A percentile compares a stretch with the other conserved stretches of the same genome.
Evolutionary conservation across 2,888 invertebrate species (phyloP).

Genomic region (Bimastos eiseni): DNA sequence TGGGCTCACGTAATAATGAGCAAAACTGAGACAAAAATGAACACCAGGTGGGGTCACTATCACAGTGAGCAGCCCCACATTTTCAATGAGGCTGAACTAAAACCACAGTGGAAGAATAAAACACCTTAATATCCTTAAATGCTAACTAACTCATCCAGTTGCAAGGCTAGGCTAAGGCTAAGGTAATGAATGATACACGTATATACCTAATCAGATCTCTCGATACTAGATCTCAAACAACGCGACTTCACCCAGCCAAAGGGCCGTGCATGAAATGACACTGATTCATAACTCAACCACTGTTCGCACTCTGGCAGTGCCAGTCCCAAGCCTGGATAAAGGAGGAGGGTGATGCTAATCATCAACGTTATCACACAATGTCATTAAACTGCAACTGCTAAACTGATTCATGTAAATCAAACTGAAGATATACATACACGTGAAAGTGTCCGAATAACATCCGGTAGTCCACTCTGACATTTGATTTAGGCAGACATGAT

Average conservation of each 20-base stretch:
- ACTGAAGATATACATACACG: background rate
- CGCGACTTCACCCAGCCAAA: background rate
- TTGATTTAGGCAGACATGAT: background rate
- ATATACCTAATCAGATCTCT: background rate
- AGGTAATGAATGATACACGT: background rate
- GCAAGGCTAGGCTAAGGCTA: background rate
- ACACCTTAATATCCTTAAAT: background rate
- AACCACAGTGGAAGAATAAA: background rate
- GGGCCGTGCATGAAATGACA: background rate
- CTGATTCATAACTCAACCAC: too few species aligned
- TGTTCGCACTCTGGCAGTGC: too few species aligned
- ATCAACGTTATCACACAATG: too few species aligned
- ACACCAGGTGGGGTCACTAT: background rate
- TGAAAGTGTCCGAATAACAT: background rate
- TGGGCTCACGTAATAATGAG: background rate
- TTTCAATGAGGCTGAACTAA: background rate
- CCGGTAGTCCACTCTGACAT: background rate
- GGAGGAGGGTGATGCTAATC: too few species aligned
- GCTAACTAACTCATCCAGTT: background rate
- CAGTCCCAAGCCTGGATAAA: too few species aligned
- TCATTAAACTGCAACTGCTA: too few species aligned
- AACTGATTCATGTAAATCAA: conserved; percentile 2
- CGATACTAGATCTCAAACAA: background rate
- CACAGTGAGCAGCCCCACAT: background rate
- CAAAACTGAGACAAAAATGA: background rate